Conservation (phyloP, 2,888 invertebrate genomes). For the Sussaba pulchella region DNA sequence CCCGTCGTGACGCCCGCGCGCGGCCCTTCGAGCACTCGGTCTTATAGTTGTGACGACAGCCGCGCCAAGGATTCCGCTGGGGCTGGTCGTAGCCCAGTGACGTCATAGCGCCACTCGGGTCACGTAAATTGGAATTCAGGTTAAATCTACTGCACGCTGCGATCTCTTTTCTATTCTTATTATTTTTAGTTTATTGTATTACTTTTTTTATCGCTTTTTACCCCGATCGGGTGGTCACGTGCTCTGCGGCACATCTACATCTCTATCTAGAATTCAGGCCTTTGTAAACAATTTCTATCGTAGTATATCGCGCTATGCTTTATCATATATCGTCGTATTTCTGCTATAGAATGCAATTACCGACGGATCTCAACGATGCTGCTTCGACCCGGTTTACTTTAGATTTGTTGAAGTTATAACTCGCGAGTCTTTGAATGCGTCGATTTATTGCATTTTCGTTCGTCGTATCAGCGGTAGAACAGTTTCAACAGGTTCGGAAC, state of each 20-base stretch:
- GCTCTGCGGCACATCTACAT: conserved; percentile 4
- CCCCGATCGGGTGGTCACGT: conserved; percentile 14
- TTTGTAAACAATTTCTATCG: too few relatives aligned
- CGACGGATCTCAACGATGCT: too few relatives aligned
- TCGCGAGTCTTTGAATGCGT: too few relatives aligned
- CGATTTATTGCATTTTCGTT: too few relatives aligned
- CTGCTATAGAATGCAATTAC: too few relatives aligned
- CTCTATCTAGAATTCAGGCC: too few relatives aligned
- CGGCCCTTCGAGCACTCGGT: conserved; percentile 22
- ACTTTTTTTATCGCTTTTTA: conserved; percentile 35
- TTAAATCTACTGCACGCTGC: conserved; percentile 68
- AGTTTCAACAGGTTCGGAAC: too few relatives aligned
- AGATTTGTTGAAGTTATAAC: too few relatives aligned
- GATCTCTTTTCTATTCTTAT: conserved; percentile 39
- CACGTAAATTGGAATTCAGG: conserved; percentile 77
- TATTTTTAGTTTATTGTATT: conserved; percentile 21
- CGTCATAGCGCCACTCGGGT: conserved; percentile 75
- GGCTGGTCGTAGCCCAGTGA: conserved; percentile 70
- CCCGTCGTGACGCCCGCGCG: conserved; percentile 47
- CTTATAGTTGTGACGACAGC: conserved; percentile 25
- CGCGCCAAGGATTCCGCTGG: conserved; percentile 1
- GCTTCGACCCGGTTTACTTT: too few relatives aligned
- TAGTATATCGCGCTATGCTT: too few relatives aligned
- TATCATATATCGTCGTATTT: too few relatives aligned
- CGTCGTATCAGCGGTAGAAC: too few relatives aligned